phyloP scores from a whole-genome alignment of 2,797 vertebrate genomes.

The Molossus alvarezi region DNA sequence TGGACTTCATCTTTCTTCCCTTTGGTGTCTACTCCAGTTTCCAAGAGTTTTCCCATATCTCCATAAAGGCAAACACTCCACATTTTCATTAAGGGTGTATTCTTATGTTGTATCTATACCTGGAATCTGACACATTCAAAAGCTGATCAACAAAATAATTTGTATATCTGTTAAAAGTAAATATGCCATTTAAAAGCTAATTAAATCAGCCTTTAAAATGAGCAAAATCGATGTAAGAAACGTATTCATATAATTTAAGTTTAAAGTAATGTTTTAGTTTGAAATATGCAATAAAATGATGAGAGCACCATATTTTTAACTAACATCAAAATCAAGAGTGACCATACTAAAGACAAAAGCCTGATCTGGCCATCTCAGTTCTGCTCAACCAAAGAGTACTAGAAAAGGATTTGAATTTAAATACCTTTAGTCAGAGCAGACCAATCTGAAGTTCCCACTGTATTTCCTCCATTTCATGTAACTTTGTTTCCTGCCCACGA shows the following conservation, averaged over 20 bases:
- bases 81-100: not conserved
- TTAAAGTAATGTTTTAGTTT: slow-evolving; percentile 20
- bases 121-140: slow-evolving; percentile 1
- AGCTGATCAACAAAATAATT: not conserved
- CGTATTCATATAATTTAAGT: not conserved
- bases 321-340: not conserved
- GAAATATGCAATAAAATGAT: slow-evolving; percentile 6
- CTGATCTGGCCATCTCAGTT: not conserved
- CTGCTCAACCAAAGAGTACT: slow-evolving; percentile 45
- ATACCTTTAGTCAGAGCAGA: not conserved
- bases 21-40: not conserved
- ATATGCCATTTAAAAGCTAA: slow-evolving; percentile 34
- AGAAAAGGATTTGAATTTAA: slow-evolving; percentile 76
- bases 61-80: not conserved
- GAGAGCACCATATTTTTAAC: slow-evolving; percentile 18
- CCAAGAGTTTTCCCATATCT: not conserved
- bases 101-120: not conserved
- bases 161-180: not conserved
- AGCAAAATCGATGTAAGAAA: slow-evolving; percentile 51
- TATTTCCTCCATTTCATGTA: not conserved
- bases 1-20: not conserved
- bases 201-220: not conserved
- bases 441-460: not conserved
- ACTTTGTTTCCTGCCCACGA: not conserved
- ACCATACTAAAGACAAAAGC: not conserved